phyloP scores from a whole-genome alignment of 2,797 vertebrate genomes.

The Lepus oiostolus region DNA sequence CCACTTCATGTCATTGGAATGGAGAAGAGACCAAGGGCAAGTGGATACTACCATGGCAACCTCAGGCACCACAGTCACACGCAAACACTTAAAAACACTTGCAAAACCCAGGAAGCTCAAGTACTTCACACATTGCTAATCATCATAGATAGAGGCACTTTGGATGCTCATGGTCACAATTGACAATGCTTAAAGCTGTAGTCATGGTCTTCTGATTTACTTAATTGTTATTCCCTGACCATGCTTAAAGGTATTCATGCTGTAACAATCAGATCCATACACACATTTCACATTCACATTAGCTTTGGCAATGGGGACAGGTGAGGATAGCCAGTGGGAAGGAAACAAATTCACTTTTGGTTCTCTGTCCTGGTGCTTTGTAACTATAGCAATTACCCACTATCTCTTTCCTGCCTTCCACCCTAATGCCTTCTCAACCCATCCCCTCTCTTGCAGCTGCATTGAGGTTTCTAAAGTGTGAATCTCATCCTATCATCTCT shows the following conservation, averaged over 20 bases:
- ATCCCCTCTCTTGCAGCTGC: neutral
- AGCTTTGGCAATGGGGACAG: neutral
- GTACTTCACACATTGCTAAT: neutral
- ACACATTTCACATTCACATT: conserved; percentile 23
- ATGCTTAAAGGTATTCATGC: conserved; percentile 13
- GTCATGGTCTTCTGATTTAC: neutral
- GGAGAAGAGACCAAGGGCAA: neutral
- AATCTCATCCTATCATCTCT: neutral
- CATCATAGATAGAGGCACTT: neutral
- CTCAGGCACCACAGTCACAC: neutral
- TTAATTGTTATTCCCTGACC: conserved; percentile 50
- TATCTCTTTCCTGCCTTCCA: neutral
- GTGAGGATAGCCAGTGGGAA: neutral
- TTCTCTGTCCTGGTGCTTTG: neutral
- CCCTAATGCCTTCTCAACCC: neutral
- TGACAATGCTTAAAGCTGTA: neutral
- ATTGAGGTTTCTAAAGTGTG: neutral
- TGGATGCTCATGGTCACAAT: neutral
- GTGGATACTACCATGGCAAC: neutral
- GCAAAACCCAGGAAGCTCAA: neutral
- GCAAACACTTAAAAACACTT: neutral
- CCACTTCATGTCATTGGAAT: neutral
- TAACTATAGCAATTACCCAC: neutral
- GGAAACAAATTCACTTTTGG: neutral
- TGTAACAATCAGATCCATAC: conserved; percentile 12